Percentiles rank a stretch among this genome's conserved stretches.
Conservation (phyloP, 2,113 vertebrate species). For the Apodemus sylvaticus region DNA sequence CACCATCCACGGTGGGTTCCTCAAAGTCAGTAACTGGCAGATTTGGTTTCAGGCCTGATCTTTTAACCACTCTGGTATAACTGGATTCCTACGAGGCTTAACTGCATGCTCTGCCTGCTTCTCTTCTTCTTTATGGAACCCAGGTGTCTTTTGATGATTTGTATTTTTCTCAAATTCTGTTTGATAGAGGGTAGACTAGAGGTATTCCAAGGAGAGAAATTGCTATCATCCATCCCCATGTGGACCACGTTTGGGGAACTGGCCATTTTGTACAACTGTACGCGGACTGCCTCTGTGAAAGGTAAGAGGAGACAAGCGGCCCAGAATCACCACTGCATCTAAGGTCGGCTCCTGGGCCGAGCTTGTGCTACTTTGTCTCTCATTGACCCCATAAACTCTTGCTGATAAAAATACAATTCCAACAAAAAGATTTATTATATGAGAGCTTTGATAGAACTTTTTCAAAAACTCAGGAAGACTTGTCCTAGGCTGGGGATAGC, state of each 20-base stretch:
- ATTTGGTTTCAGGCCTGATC: not conserved
- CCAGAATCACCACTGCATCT: rapidly evolving
- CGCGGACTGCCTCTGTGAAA: slow-evolving; percentile 94
- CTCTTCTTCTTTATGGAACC: not conserved
- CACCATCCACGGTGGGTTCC: not conserved
- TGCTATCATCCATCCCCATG: slow-evolving; percentile 90
- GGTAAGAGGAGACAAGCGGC: slow-evolving; percentile 84
- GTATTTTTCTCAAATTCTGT: slow-evolving; percentile 43
- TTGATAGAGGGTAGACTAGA: slow-evolving; percentile 93
- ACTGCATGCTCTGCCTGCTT: not conserved
- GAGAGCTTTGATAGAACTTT: not conserved
- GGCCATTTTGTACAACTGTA: slow-evolving; percentile 96
- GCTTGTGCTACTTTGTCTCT: not conserved
- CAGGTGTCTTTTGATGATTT: slow-evolving; percentile 50
- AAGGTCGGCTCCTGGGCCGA: not conserved
- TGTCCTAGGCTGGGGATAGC: not conserved
- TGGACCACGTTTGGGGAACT: slow-evolving; percentile 96
- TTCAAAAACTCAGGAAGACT: not conserved
- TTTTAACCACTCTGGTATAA: not conserved
- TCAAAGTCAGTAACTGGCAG: not conserved
- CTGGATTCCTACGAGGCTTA: not conserved
- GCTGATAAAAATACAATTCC: not conserved
- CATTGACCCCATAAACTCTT: not conserved
- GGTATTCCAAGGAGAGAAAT: slow-evolving; percentile 93
- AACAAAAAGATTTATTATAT: not conserved